Base-by-base conservation (phyloP, 92 coral and sea anemone species). In the Scolanthus callimorphus region DNA sequence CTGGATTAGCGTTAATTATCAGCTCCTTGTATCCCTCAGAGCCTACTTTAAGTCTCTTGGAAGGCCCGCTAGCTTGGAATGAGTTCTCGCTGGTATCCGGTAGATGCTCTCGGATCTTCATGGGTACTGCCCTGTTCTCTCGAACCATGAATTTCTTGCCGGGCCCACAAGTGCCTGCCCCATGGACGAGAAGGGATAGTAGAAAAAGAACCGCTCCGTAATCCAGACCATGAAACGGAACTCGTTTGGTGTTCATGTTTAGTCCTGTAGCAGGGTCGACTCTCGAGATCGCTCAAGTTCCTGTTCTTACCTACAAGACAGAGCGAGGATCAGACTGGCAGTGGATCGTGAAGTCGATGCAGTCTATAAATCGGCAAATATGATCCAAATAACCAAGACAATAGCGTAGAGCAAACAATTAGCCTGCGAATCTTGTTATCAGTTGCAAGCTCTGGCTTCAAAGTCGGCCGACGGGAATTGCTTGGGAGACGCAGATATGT, bases 51-150 rank as follows among this genome's bases (percentile, higher is more conserved):
- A 94, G 75, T 0, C 63, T 73, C 1, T 67, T 77, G 10, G 8
- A 53, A 2, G 29, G 11, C 0, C 99, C 99, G 49, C 99, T 94
- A 0, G 99, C 99, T 3, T 39, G 29, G 6, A 68, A 27, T 2
- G 90, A 84, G 2, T 76, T 70, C 23, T 89, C 96, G 0, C 64
- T 56, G 11, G 67, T 23, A 30, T 77, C 76, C 12, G 99, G 99
- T 10, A 73, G 39, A 21, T 63, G 65, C 56, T 94, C 79, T 12
- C 60, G 49, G 23, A 77, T 49, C 49, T 69, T 48, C 78, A 94
- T 65, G n/a, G 91, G 79, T 3, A 21, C 25, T 19, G 63, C 71
- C 17, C 70, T 49, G 29, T 51, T 17, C n/a, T 50, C 39, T 12
- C 57, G 31, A 13, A 9, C n/a, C 0, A 19, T 25, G 22, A 25